Conservation (phyloP, 1,140 invertebrate species). For the Anagrus nilaparvatae region DNA sequence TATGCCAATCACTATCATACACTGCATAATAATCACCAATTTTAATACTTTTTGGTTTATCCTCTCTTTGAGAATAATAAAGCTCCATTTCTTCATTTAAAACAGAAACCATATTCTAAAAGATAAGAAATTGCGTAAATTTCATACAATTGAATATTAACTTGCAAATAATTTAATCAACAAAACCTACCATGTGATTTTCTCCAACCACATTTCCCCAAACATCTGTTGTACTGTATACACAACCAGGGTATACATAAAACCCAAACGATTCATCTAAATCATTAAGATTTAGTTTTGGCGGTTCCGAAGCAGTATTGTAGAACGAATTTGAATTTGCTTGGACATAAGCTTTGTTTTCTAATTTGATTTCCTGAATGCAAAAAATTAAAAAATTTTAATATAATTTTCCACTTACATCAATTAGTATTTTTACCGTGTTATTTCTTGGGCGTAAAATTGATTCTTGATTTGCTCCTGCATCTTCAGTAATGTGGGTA, state of each 20-base stretch:
- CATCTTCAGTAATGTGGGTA: conserved; percentile 40
- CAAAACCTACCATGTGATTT: conserved; percentile 43
- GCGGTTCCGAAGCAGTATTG: conserved; percentile 2
- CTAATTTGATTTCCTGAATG: neutral
- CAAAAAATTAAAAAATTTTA: conserved; percentile 4
- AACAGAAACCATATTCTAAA: conserved; percentile 43
- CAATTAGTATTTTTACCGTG: neutral
- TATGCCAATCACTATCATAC: conserved; percentile 48
- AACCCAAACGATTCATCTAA: neutral
- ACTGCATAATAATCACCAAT: conserved; percentile 47
- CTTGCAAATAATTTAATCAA: conserved; percentile 10
- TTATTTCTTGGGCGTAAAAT: conserved; percentile 31
- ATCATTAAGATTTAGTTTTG: neutral
- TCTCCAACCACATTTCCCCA: conserved; percentile 46
- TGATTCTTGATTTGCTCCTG: conserved; percentile 38
- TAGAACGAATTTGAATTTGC: conserved; percentile 9
- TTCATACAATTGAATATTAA: neutral
- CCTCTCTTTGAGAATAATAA: conserved; percentile 38
- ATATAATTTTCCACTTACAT: conserved; percentile 13
- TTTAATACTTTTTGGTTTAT: conserved; percentile 9
- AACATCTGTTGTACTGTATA: conserved; percentile 44
- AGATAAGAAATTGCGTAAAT: conserved; percentile 11
- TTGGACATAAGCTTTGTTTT: conserved; percentile 3
- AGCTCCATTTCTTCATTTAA: conserved; percentile 46
- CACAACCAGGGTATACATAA: conserved; percentile 26